Conservation (phyloP, 1,140 invertebrate genomes). For the Calycopis cecrops region DNA sequence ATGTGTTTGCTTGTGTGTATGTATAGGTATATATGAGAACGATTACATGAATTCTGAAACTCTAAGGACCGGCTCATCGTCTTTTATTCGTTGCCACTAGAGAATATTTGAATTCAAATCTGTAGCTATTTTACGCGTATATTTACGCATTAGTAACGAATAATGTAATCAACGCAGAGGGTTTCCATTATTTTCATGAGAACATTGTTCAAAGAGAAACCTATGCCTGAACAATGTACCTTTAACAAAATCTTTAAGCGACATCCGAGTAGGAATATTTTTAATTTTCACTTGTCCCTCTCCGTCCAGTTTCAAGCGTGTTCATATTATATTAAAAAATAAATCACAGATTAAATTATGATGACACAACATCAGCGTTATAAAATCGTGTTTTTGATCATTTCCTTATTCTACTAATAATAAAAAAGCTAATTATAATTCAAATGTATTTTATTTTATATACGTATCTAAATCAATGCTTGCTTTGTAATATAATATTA, state of each 20-base stretch:
- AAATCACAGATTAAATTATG: constrained; percentile 13
- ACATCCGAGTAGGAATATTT: constrained; percentile 33
- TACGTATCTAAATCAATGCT: not conserved
- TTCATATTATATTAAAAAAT: constrained; percentile 46
- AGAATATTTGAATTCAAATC: constrained; percentile 13
- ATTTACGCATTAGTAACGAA: constrained; percentile 29
- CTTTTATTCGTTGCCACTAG: constrained; percentile 7
- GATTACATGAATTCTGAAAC: constrained; percentile 59
- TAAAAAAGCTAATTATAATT: not conserved
- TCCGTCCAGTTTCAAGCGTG: constrained; percentile 68
- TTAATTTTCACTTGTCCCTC: constrained; percentile 52
- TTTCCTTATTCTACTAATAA: too few relatives aligned
- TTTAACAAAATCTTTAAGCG: constrained; percentile 10
- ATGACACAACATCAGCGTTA: not conserved
- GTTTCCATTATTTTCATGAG: constrained; percentile 17
- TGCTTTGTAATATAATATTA: constrained; percentile 4
- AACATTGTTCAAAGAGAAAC: constrained; percentile 18
- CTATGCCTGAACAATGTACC: constrained; percentile 11
- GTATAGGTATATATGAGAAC: constrained; percentile 28
- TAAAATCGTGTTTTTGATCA: too few relatives aligned
- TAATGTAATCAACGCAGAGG: constrained; percentile 24
- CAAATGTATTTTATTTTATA: not conserved
- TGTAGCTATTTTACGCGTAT: constrained; percentile 32
- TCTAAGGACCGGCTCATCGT: constrained; percentile 29
- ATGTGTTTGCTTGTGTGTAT: constrained; percentile 46